These are phyloP conservation scores for Hippoglossus hippoglossus DNA, from an alignment of 2,797 vertebrate species.

Conservation along the genomic window DNA sequence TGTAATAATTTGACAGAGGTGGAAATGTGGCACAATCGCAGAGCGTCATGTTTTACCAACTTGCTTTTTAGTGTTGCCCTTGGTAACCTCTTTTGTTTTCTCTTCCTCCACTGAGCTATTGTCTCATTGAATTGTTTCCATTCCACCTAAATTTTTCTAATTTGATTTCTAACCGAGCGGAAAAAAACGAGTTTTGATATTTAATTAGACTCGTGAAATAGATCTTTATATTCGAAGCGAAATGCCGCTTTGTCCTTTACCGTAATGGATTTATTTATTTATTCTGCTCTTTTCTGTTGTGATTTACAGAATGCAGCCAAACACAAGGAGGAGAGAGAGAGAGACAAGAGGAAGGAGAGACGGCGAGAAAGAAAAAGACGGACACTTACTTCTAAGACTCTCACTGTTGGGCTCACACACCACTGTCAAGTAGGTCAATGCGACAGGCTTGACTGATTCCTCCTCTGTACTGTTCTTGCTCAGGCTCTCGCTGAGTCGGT, in stretches of 20 bases:
- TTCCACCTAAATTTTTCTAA: conserved; percentile 27
- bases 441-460: conserved; percentile 73
- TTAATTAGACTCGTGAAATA: conserved; percentile 41
- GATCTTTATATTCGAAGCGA: conserved; percentile 29
- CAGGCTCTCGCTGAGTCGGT: conserved; percentile 50
- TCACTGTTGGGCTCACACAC: conserved; percentile 53
- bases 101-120: conserved; percentile 13
- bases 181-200: conserved; percentile 41
- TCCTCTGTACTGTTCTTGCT: conserved; percentile 58
- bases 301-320: conserved; percentile 12
- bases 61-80: conserved; percentile 8
- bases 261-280: conserved; percentile 26
- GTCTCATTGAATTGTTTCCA: conserved; percentile 8
- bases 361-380: conserved; percentile 33
- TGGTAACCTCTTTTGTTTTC: not conserved
- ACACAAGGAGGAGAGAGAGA: not conserved
- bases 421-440: conserved; percentile 78
- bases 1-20: too few relatives aligned
- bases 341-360: conserved; percentile 6
- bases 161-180: conserved; percentile 5
- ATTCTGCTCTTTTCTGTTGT: conserved; percentile 1
- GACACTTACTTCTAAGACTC: conserved; percentile 48
- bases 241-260: conserved; percentile 49
- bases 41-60: too few relatives aligned
- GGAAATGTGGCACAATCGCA: too few relatives aligned